Percentiles rank a stretch among this genome's conserved stretches.
These are phyloP conservation scores for Globicephala melas DNA, from an alignment of 2,113 vertebrate genomes.

Conservation along the genomic window DNA sequence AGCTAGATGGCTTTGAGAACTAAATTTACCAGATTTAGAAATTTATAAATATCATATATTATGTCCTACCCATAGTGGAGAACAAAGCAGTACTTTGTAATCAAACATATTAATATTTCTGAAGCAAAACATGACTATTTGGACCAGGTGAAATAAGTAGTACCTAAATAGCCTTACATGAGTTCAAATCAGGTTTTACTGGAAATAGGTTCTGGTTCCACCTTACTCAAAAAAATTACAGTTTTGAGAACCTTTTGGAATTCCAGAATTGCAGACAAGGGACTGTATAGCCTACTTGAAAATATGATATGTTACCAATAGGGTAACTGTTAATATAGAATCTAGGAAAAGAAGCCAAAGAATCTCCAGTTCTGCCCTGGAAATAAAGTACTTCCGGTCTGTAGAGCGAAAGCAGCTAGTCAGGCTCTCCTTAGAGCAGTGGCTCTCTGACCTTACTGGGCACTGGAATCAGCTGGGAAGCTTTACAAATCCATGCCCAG, in stretches of 20 bases:
- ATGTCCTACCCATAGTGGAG: neutral
- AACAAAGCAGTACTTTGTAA: neutral
- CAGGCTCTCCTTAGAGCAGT: neutral
- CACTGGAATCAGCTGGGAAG: neutral
- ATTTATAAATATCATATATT: neutral
- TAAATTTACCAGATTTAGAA: neutral
- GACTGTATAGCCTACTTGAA: neutral
- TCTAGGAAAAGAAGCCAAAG: neutral
- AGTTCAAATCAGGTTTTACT: neutral
- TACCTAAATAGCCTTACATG: neutral
- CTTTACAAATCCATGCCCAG: neutral
- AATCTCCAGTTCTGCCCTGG: neutral
- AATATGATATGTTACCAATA: neutral
- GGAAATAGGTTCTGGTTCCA: neutral
- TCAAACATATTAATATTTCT: neutral
- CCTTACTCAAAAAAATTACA: neutral
- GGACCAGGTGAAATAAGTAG: neutral
- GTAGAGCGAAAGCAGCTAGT: neutral
- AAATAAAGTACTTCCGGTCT: neutral
- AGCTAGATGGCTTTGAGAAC: neutral
- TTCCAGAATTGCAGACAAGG: neutral
- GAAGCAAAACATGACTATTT: neutral
- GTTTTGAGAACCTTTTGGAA: neutral
- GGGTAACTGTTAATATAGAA: neutral
- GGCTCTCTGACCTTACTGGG: neutral